Percentiles rank a stretch among this genome's conserved stretches.
phyloP scores from a whole-genome alignment of 2,888 invertebrate genomes.

The Arctia plantaginis region DNA sequence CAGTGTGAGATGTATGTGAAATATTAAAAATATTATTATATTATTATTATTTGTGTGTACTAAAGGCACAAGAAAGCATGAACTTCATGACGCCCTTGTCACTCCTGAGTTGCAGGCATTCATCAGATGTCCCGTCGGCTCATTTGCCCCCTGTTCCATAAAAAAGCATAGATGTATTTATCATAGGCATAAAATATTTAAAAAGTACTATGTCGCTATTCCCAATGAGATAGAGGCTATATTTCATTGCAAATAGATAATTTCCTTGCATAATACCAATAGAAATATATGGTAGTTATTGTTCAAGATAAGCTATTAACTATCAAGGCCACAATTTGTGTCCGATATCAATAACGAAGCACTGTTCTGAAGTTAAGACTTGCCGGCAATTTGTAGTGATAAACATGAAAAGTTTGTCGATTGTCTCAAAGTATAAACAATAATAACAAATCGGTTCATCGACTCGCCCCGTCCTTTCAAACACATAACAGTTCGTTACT shows the following conservation, averaged over 20 bases:
- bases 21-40: no score
- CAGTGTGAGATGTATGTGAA: no score
- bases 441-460: slow-evolving; percentile 39
- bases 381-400: slow-evolving; percentile 22
- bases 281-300: slow-evolving; percentile 13
- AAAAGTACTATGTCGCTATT: neutral
- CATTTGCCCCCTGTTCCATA: no score
- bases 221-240: neutral
- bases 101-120: no score
- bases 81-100: neutral
- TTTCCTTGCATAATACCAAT: neutral
- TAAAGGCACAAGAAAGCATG: neutral
- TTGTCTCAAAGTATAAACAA: slow-evolving; percentile 43
- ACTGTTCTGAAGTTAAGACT: slow-evolving; percentile 8
- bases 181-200: neutral
- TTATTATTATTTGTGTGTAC: neutral
- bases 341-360: slow-evolving; percentile 12
- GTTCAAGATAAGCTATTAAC: slow-evolving; percentile 10
- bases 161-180: no score
- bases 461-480: slow-evolving; percentile 36
- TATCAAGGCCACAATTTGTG: slow-evolving; percentile 10
- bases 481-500: slow-evolving; percentile 39
- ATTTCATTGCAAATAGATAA: neutral
- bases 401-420: slow-evolving; percentile 40
- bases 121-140: no score